Base-by-base conservation (phyloP, 1,140 invertebrate species). In the Brachionus rotundiformis region DNA sequence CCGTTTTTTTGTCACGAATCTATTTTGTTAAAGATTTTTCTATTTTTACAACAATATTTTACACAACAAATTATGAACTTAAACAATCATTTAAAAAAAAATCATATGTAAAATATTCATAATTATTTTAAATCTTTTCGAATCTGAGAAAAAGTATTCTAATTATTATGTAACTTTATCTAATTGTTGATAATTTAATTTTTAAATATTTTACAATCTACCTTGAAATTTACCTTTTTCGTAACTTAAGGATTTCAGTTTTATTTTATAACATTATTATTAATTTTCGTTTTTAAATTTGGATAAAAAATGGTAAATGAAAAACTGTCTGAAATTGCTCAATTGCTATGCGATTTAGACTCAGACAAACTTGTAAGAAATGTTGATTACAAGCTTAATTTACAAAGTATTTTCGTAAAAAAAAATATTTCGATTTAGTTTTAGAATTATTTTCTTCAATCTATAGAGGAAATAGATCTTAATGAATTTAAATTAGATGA, bases 331-430 rank as follows among this genome's bases (percentile, higher is more conserved):
- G 25, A 73, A 2, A 73, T 73, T 5, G 25, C 39, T 44, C 68
- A 73, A 41, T 8, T 25, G 7, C 13, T 73, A 27, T 73, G 19
- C 19, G 68, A 73, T 1, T 13, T 73, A 13, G 68, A 73, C 29
- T 23, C 36, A 29, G 41, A 73, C 19, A 41, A 23, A 33, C 68
- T 73, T 44, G 25, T 29, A 6, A 41, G 68, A 44, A 73, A 73
- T 73, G 8, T 73, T 44, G 25, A 73, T 73, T 73, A 73, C 16
- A 41, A 44, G 13, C 19, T 73, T 25, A 44, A 73, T 44, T 44
- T 73, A 44, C 68, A 73, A 73, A 73, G 68, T 73, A 44, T 29
- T 25, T 19, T 68, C 16, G 8, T 36, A 36, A 36, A 36, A 5
- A 36, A 5, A 36, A 36, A 36, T 36, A 3, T 36, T 36, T 3